phyloP scores from a whole-genome alignment of 2,888 invertebrate species.

The Leucania comma region DNA sequence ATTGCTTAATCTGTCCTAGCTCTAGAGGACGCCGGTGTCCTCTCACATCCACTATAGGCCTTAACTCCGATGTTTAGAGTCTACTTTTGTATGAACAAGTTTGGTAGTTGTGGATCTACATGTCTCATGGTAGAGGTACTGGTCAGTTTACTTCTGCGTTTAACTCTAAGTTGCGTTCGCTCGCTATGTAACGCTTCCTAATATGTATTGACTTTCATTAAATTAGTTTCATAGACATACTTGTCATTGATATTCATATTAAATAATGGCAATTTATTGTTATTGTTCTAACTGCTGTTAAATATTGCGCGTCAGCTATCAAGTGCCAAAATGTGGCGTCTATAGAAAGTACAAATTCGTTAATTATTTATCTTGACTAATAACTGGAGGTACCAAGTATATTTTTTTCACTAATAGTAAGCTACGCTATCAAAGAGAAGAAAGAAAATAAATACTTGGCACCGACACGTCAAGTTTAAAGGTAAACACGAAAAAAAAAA shows the following conservation, averaged over 20 bases:
- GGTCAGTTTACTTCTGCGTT: constrained; percentile 34
- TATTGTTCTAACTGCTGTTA: background rate
- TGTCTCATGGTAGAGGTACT: too few relatives aligned
- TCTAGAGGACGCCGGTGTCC: too few relatives aligned
- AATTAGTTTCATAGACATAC: background rate
- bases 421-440: background rate
- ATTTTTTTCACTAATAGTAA: background rate
- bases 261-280: background rate
- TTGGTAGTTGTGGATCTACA: too few relatives aligned
- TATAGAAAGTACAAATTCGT: background rate
- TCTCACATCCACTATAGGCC: too few relatives aligned
- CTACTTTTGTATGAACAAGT: too few relatives aligned
- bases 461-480: too few relatives aligned
- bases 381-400: background rate
- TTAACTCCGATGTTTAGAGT: too few relatives aligned
- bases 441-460: too few relatives aligned
- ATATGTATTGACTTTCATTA: background rate
- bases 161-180: constrained; percentile 23
- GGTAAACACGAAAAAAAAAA: too few relatives aligned
- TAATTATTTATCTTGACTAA: too few relatives aligned
- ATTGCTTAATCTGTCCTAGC: too few relatives aligned
- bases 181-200: background rate
- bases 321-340: background rate
- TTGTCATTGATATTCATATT: constrained; percentile 3
- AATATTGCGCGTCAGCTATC: background rate